A percentile compares a stretch with the other conserved stretches of the same genome.
Evolutionary conservation across 2,113 vertebrate species (phyloP).

Genomic region (Xiphophorus hellerii): DNA sequence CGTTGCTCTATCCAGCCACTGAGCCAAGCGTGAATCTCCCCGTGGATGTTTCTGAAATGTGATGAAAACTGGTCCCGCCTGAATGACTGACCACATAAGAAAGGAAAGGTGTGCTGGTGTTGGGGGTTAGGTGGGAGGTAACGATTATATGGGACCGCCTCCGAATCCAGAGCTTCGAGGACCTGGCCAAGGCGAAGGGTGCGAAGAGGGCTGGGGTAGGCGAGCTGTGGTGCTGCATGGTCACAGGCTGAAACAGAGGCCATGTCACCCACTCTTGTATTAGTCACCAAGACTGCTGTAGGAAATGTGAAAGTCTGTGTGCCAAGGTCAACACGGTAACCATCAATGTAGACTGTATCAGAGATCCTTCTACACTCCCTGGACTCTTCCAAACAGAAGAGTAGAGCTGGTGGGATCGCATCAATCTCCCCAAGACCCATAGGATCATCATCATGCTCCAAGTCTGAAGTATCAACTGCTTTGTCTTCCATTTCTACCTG

Average conservation of each 20-base stretch:
- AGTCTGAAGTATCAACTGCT: conserved; percentile 93
- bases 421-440: conserved; percentile 96
- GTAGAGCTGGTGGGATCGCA: conserved; percentile 91
- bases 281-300: conserved; percentile 92
- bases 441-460: conserved; percentile 90
- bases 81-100: conserved; percentile 95
- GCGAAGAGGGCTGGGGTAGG: conserved; percentile 95
- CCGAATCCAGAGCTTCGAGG: conserved; percentile 86
- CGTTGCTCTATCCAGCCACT: conserved; percentile 99
- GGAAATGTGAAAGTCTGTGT: conserved; percentile 97
- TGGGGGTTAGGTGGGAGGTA: conserved; percentile 65
- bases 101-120: conserved; percentile 90
- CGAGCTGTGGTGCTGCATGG: conserved; percentile 93
- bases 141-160: conserved; percentile 59
- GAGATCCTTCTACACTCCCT: conserved; percentile 92
- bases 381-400: conserved; percentile 96
- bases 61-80: conserved; percentile 96
- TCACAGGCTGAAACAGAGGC: conserved; percentile 97
- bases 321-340: conserved; percentile 89
- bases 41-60: conserved; percentile 97
- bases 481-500: conserved; percentile 89
- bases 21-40: conserved; percentile 96
- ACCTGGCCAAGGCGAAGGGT: conserved; percentile 93
- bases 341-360: conserved; percentile 88
- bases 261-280: conserved; percentile 96